Conservation (phyloP, 2,113 vertebrate genomes). For the Hydrochoerus hydrochaeris region DNA sequence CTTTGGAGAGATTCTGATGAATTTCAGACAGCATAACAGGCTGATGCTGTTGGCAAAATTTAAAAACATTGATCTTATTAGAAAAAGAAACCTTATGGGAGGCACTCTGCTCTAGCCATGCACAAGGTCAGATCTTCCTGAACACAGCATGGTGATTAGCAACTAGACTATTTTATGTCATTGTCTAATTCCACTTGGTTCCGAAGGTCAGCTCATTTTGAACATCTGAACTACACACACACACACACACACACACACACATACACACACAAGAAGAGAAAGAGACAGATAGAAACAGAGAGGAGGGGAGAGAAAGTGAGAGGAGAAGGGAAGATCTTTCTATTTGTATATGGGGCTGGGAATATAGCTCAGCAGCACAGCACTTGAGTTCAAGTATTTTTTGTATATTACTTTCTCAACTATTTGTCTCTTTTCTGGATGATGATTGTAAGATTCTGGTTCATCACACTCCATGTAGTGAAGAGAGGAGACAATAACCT, state of each 20-base stretch:
- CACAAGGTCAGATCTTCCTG: neutral
- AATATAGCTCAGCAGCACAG: too few species aligned
- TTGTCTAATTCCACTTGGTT: neutral
- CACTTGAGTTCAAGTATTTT: too few species aligned
- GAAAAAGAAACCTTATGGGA: neutral
- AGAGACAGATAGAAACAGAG: neutral
- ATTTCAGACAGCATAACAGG: neutral
- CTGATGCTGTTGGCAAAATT: neutral
- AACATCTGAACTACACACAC: neutral
- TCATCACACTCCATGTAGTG: neutral
- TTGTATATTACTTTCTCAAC: neutral
- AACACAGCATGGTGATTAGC: neutral
- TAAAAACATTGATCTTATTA: neutral
- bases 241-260: neutral
- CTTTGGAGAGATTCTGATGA: neutral
- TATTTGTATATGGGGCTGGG: too few species aligned
- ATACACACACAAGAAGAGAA: neutral
- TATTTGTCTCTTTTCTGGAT: neutral
- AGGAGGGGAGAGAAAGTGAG: neutral
- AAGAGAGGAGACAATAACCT: neutral
- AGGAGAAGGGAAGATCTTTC: neutral
- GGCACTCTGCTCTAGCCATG: neutral
- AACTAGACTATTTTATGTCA: slow-evolving; percentile 12
- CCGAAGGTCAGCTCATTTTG: neutral
- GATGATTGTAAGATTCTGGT: neutral